Conservation (phyloP, 2,888 invertebrate species). For the Acanthosepion pharaonis region DNA sequence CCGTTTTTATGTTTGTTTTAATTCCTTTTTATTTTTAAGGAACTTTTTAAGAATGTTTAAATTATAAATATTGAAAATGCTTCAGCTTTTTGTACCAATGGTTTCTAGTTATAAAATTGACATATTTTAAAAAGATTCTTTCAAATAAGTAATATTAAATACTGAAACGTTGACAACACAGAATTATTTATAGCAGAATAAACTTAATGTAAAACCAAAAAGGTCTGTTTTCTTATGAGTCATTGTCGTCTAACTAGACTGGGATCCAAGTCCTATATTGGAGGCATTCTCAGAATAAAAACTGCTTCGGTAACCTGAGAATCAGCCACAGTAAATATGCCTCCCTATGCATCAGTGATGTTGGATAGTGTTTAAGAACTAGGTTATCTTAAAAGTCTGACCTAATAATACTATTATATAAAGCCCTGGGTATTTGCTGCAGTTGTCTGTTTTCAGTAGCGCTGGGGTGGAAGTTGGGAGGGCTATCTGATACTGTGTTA, state of each 20-base stretch:
- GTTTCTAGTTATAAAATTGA: background rate
- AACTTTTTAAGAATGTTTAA: background rate
- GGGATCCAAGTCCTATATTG: background rate
- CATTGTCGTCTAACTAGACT: background rate
- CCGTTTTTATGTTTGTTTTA: background rate
- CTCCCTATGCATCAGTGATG: background rate
- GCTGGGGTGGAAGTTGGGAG: background rate
- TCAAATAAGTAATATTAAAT: no score
- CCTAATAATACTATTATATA: constrained; percentile 33
- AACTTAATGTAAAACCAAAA: background rate
- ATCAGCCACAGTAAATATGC: background rate
- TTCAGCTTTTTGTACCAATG: background rate
- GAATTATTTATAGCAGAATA: background rate
- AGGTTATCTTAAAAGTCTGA: background rate
- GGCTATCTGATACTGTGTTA: no score
- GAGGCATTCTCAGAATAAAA: background rate
- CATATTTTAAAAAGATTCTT: no score
- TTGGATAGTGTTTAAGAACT: background rate
- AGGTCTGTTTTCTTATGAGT: background rate
- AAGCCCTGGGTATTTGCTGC: background rate
- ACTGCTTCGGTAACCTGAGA: background rate
- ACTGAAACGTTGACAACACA: no score
- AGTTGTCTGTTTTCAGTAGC: background rate
- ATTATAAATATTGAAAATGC: background rate
- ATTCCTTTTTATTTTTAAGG: background rate